phyloP scores from a whole-genome alignment of 2,113 vertebrate species.

The Lycocorax pyrrhopterus region DNA sequence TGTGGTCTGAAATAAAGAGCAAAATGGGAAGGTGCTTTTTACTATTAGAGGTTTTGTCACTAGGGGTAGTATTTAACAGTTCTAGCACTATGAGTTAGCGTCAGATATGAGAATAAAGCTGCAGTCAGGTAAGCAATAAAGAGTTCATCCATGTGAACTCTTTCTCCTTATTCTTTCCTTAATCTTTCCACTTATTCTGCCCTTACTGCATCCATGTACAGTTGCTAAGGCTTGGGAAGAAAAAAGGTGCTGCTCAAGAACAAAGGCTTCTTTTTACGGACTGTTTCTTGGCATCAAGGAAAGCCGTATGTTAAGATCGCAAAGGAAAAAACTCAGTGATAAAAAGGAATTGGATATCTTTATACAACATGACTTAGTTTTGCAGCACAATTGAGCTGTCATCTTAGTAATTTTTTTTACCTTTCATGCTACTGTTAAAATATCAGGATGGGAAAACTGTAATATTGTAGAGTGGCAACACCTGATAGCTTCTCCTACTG shows the following conservation, averaged over 20 bases:
- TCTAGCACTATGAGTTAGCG: background rate
- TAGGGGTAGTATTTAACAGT: background rate
- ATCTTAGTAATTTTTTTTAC: background rate
- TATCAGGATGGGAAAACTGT: background rate
- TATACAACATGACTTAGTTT: background rate
- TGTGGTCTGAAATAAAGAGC: background rate
- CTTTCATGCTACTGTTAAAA: background rate
- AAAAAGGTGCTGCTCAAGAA: background rate
- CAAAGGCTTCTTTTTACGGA: background rate
- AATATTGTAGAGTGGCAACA: background rate
- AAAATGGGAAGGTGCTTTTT: background rate
- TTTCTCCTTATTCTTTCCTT: too few species aligned
- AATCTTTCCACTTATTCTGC: background rate
- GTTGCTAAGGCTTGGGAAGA: background rate
- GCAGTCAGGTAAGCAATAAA: background rate
- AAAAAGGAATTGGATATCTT: background rate
- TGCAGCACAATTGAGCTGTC: background rate
- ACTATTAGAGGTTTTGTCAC: background rate
- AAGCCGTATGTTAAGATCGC: background rate
- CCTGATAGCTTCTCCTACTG: background rate
- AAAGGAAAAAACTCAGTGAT: background rate
- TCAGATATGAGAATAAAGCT: background rate
- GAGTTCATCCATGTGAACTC: background rate
- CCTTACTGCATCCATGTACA: background rate
- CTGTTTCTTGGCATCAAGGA: background rate